Evolutionary conservation across 2,113 vertebrate species (phyloP), one percentile per base, ranked within the genome.

Genomic region (Acrocephalus kingi): DNA sequence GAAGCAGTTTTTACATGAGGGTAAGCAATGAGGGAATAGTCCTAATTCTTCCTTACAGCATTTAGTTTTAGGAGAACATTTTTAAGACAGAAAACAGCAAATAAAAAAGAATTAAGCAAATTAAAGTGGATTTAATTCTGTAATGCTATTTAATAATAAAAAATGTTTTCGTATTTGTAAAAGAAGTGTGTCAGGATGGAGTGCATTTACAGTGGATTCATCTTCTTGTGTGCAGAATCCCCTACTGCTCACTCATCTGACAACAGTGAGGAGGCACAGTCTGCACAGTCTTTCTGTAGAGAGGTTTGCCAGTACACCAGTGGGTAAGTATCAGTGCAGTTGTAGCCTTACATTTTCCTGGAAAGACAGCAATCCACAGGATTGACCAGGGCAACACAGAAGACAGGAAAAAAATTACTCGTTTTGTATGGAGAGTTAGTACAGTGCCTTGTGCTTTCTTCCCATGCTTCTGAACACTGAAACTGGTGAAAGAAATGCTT

Each of bases 201-300:
- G 28, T 66, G 8, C 7, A 15, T 82, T 96, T 88, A 90, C 23
- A 39, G 21, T 78, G 56, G 13, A 35, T 68, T 75, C 10, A 46
- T 95, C 75, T 85, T 82, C 81, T 84, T 92, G 46, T 96, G 62
- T 96, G 83, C 91, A 99, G 99, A 98, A 82, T 97, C 96, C 39
- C 96, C 98, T 45, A 86, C 96, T 91, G 96, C 93, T 82, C 96
- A 46, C 10, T 95, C 96, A 46, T 96, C 94, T 92, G 98, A 98
- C 48, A 98, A 98, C 59, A 98, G 98, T 15, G 99, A 99, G 91
- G 99, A 99, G 93, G 97, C 98, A 41, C 97, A 7, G 56, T 97
- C 98, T 46, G 99, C 99, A 31, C 97, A 98, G 79, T 97, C 98
- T 55, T 98, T 99, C 83, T 98, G 98, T 89, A 96, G 94, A 87